A percentile compares a stretch with the other conserved stretches of the same genome.
phyloP scores from a whole-genome alignment of 2,113 vertebrate genomes.

The Leucopsar rothschildi region DNA sequence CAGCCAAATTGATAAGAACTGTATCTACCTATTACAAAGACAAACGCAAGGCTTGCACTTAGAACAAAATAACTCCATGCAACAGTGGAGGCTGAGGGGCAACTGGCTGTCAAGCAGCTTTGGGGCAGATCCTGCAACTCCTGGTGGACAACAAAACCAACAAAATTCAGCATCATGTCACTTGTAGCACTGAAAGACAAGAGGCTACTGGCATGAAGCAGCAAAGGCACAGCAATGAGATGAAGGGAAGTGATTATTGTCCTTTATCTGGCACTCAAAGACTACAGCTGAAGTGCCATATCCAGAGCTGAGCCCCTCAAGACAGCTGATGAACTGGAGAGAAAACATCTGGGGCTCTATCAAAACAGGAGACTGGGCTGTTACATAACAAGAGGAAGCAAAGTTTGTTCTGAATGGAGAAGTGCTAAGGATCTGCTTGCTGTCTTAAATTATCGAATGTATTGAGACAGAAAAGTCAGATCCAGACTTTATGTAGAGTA shows the following conservation, averaged over 20 bases:
- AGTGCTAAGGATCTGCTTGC: background rate
- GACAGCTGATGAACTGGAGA: background rate
- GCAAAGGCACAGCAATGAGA: background rate
- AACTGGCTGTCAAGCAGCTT: background rate
- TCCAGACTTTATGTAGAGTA: background rate
- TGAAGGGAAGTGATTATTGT: background rate
- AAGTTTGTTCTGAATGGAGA: background rate
- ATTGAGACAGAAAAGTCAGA: background rate
- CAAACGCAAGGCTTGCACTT: background rate
- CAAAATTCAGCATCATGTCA: accelerated
- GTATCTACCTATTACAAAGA: background rate
- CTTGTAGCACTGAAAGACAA: background rate
- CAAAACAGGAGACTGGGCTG: background rate
- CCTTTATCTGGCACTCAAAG: background rate
- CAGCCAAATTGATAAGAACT: background rate
- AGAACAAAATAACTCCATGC: background rate
- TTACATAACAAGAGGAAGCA: background rate
- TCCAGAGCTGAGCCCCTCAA: background rate
- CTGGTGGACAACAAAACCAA: background rate
- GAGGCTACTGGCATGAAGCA: background rate
- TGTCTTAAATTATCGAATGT: background rate
- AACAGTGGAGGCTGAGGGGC: background rate
- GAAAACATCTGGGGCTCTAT: background rate
- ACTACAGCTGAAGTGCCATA: background rate
- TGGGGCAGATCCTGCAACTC: background rate